Evolutionary conservation across 2,888 invertebrate species (phyloP).

Genomic region (Melinaea marsaeus): DNA sequence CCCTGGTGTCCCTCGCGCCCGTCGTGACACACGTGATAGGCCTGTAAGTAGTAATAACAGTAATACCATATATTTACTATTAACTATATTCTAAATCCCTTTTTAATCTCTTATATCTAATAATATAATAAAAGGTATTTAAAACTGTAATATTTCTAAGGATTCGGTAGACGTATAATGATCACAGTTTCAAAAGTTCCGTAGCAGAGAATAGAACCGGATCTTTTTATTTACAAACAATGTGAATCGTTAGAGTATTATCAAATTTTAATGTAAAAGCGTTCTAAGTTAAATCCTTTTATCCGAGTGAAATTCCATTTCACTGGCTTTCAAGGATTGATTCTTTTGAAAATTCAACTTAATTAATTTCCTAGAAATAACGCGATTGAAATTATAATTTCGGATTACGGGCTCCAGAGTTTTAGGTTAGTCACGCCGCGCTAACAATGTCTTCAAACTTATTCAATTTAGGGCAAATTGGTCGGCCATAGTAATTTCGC

Average conservation of each 20-base stretch:
- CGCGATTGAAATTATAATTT: slow-evolving; percentile 54
- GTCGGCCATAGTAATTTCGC: slow-evolving; percentile 33
- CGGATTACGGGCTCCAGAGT: slow-evolving; percentile 40
- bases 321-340: slow-evolving; percentile 24
- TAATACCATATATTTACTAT: background rate
- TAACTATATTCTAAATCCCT: no score
- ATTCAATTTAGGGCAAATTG: slow-evolving; percentile 53
- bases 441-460: slow-evolving; percentile 53
- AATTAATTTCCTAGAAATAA: slow-evolving; percentile 33
- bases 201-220: background rate
- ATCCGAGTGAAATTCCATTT: slow-evolving; percentile 19
- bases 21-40: slow-evolving; percentile 92
- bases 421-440: slow-evolving; percentile 40
- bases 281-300: slow-evolving; percentile 19
- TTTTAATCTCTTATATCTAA: no score
- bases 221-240: slow-evolving; percentile 1
- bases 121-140: no score
- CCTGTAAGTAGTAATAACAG: slow-evolving; percentile 65
- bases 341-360: slow-evolving; percentile 32
- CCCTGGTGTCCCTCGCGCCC: slow-evolving; percentile 91
- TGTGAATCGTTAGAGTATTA: slow-evolving; percentile 1
- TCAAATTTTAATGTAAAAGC: slow-evolving; percentile 14
- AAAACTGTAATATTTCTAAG: no score
- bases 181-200: no score
- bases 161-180: no score